These are phyloP conservation scores for Phoeniculus purpureus DNA, from an alignment of 2,797 vertebrate species.

Conservation along the genomic window DNA sequence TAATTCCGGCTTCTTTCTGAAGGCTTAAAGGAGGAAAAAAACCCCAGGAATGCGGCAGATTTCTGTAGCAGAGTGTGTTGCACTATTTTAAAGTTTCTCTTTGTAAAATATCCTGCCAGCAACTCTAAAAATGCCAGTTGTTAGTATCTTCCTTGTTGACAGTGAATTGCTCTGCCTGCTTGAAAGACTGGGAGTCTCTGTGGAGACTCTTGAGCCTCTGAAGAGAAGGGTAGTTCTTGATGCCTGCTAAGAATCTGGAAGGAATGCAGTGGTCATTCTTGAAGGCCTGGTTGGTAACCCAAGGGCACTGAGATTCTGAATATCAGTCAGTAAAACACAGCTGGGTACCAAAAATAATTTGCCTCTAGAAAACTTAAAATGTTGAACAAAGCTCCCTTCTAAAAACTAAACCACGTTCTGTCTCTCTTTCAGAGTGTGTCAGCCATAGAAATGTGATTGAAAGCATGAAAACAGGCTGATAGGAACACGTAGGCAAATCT, in stretches of 20 bases:
- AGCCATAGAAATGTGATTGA: no score
- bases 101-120: neutral
- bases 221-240: neutral
- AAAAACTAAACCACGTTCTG: no score
- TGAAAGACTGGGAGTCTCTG: neutral
- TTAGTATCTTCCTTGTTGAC: neutral
- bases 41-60: neutral
- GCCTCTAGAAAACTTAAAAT: no score
- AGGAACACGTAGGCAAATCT: no score
- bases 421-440: no score
- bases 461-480: no score
- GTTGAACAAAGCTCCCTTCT: no score
- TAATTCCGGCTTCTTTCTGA: constrained; percentile 4
- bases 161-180: neutral
- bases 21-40: neutral
- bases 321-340: neutral
- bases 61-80: neutral
- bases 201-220: neutral
- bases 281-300: neutral
- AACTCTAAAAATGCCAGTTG: neutral
- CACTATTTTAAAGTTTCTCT: neutral
- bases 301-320: neutral
- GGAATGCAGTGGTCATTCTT: no score
- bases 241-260: neutral
- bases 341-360: neutral